Conservation (phyloP, 2,113 vertebrate species). For the Myrmophylax atrothorax region DNA sequence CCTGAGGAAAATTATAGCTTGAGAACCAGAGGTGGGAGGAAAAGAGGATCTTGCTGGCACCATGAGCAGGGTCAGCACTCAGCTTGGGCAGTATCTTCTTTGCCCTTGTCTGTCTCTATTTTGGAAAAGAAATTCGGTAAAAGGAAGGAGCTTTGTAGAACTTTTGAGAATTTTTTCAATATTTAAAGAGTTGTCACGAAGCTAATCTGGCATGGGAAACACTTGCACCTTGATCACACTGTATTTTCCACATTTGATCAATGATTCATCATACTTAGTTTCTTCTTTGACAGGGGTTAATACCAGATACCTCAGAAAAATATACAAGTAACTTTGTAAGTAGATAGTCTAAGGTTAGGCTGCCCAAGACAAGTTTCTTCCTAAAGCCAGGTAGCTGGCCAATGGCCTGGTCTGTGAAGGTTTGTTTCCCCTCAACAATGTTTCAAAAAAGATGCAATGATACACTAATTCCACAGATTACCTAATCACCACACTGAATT, state of each 20-base stretch:
- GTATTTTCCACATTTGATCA: neutral
- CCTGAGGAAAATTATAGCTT: neutral
- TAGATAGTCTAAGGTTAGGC: neutral
- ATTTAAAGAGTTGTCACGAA: neutral
- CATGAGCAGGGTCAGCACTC: neutral
- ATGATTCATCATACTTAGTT: neutral
- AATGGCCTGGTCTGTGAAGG: neutral
- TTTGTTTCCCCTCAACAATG: neutral
- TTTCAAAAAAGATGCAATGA: neutral
- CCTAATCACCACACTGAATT: neutral
- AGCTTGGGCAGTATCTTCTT: neutral
- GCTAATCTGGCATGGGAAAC: neutral
- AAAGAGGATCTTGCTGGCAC: neutral
- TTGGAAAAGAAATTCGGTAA: neutral
- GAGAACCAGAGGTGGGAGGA: neutral
- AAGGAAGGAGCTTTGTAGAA: neutral
- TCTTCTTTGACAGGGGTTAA: neutral
- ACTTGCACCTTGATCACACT: neutral
- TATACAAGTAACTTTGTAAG: neutral
- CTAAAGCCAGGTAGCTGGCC: slow-evolving; percentile 1
- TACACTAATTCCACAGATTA: neutral
- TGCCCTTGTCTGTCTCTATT: neutral
- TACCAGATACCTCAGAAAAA: neutral
- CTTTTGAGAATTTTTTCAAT: neutral
- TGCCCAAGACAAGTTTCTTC: neutral